These are phyloP conservation scores for Abrostola tripartita DNA, from an alignment of 2,888 invertebrate species.

Conservation along the genomic window DNA sequence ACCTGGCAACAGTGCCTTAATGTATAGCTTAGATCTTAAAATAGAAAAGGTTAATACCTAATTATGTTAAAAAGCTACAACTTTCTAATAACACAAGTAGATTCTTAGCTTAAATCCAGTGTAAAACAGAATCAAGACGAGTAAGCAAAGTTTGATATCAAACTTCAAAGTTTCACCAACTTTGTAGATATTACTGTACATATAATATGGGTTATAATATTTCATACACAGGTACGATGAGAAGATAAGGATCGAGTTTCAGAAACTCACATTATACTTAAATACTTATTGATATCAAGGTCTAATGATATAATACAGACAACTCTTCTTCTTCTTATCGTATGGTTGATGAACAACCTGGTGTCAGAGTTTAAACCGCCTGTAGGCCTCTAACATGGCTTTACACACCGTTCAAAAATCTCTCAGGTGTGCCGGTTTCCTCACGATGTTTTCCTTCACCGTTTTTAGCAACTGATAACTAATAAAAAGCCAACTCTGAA, in stretches of 20 bases:
- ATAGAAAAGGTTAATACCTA: not conserved
- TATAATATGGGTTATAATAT: conserved; percentile 14
- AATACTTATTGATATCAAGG: conserved; percentile 7
- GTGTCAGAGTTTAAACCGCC: no score
- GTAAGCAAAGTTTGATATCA: conserved; percentile 31
- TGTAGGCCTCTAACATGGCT: no score
- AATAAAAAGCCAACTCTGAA: not conserved
- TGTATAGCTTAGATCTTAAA: no score
- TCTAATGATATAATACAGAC: no score
- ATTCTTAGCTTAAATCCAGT: conserved; percentile 11
- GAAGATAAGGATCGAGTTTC: conserved; percentile 6
- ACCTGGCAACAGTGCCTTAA: no score
- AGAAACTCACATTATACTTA: not conserved
- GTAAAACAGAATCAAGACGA: conserved; percentile 27
- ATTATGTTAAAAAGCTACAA: not conserved
- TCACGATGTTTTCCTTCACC: no score
- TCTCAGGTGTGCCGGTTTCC: no score
- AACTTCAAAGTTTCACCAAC: conserved; percentile 19
- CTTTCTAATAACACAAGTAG: not conserved
- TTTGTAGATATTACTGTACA: conserved; percentile 17
- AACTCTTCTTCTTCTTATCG: no score
- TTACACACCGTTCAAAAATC: no score
- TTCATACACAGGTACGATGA: conserved; percentile 6
- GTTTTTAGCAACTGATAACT: no score
- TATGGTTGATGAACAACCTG: no score